Base-by-base conservation (phyloP, 2,113 vertebrate genomes). In the Pelusios castaneus region DNA sequence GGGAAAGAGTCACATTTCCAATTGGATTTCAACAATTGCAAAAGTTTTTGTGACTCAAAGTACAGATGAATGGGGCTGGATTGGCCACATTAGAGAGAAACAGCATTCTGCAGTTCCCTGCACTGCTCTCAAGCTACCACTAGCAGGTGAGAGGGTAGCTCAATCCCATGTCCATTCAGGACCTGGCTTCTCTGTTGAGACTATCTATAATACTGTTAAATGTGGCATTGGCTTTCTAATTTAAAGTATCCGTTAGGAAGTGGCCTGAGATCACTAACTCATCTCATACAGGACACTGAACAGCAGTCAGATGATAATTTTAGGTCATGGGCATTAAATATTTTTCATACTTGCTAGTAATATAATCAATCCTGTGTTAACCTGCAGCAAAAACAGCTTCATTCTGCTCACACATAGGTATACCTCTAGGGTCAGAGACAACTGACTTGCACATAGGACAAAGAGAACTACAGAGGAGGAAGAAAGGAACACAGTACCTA, bases 271-370 rank as follows among this genome's bases (percentile, higher is more conserved):
- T 4, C 76, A 63, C 27, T 25, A 0, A 81, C 87, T 41, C 45
- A 49, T 91, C 89, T 92, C 85, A 83, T 70, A 85, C 87, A 82
- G 52, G 91, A 90, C 0, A 1, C 12, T 78, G 22, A 89, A 90
- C 49, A 90, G 86, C 10, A 80, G 92, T 89, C 0, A 0, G 31
- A 34, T 17, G 27, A 75, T 73, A 56, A 80, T 45, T 52, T 80
- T 85, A 41, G 31, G 14, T 80, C 63, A 88, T 94, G 43, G 6
- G 85, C 52, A 73, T 75, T 84, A 73, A 76, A 31, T 41, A 21
- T 55, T 78, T 93, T 76, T 60, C 91, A 63, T 77, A 52, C 82
- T 89, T 88, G 21, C 34, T 92, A 47, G 56, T 38, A 75, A 70
- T 12, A 54, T 10, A 6, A 93, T 10, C 54, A 13, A 25, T n/a